phyloP scores from a whole-genome alignment of 2,888 invertebrate genomes.

The Phlogophora meticulosa region DNA sequence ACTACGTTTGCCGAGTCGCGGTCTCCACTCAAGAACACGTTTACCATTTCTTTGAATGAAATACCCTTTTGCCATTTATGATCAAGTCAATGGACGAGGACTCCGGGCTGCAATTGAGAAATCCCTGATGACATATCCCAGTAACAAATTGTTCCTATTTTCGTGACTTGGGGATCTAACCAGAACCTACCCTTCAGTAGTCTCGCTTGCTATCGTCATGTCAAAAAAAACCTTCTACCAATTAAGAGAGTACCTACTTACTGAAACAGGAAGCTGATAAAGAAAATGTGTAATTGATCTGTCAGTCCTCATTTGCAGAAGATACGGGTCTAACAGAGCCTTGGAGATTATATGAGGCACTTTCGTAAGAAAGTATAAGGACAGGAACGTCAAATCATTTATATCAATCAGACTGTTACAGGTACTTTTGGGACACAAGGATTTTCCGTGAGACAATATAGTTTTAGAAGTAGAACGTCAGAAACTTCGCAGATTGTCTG shows the following conservation, averaged over 20 bases:
- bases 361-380: background rate
- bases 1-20: no score
- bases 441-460: background rate
- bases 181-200: background rate
- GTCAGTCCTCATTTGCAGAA: conserved; percentile 42
- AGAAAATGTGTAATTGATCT: conserved; percentile 46
- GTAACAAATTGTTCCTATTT: no score
- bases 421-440: background rate
- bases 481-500: background rate
- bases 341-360: conserved; percentile 1
- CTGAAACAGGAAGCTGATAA: background rate
- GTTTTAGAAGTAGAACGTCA: background rate
- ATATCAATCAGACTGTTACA: conserved; percentile 35
- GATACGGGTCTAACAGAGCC: conserved; percentile 27
- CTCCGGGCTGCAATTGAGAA: no score
- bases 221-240: background rate
- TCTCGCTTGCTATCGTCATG: no score
- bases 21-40: no score
- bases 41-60: no score
- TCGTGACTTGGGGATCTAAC: no score
- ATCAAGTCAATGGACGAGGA: no score
- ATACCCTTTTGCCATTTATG: no score
- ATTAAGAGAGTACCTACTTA: background rate
- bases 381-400: conserved; percentile 19
- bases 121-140: no score